A percentile compares a stretch with the other conserved stretches of the same genome.
phyloP scores from a whole-genome alignment of 2,113 vertebrate genomes.

The Mola mola region DNA sequence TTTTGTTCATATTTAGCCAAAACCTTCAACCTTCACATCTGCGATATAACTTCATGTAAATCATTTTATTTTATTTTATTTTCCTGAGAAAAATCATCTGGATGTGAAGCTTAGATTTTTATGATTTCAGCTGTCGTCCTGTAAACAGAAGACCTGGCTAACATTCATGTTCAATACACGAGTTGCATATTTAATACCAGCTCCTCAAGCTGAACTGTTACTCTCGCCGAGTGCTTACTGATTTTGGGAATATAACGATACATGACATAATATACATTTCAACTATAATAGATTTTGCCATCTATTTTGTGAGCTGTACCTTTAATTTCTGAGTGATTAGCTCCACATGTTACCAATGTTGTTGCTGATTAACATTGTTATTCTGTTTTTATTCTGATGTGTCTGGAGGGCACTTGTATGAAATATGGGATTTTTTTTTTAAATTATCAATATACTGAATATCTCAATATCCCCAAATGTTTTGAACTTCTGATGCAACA shows the following conservation, averaged over 20 bases:
- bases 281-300: not conserved
- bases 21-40: slow-evolving; percentile 13
- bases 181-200: not conserved
- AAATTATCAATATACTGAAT: too few relatives aligned
- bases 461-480: too few relatives aligned
- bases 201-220: not conserved
- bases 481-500: too few relatives aligned
- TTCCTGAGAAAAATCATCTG: slow-evolving; percentile 30
- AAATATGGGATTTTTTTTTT: too few relatives aligned
- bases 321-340: too few relatives aligned
- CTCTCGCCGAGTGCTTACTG: too few relatives aligned
- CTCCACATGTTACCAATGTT: too few relatives aligned
- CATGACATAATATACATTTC: too few relatives aligned
- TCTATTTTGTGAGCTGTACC: not conserved
- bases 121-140: slow-evolving; percentile 42
- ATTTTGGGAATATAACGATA: too few relatives aligned
- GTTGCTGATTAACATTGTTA: too few relatives aligned
- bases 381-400: too few relatives aligned
- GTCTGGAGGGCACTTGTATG: too few relatives aligned
- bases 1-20: slow-evolving; percentile 17
- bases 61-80: slow-evolving; percentile 30
- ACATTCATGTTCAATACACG: not conserved
- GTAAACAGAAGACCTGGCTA: slow-evolving; percentile 30
- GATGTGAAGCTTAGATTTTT: slow-evolving; percentile 32
- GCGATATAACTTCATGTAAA: slow-evolving; percentile 27